Evolutionary conservation across 2,113 vertebrate species (phyloP).

Genomic region (Melanerpes aurifrons): DNA sequence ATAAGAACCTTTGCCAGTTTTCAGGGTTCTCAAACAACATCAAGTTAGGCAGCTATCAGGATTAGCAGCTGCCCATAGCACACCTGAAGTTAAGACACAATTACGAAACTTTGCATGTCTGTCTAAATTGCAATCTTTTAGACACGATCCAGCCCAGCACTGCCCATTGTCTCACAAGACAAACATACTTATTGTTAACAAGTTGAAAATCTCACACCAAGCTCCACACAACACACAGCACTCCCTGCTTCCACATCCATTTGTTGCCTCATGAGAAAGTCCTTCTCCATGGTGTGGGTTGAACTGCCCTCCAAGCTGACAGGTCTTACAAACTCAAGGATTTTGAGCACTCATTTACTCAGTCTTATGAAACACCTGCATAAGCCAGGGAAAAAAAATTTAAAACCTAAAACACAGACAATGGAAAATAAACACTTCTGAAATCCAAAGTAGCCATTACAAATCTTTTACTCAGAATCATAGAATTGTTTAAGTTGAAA

Average conservation of each 20-base stretch:
- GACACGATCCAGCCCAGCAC: background rate
- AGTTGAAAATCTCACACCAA: background rate
- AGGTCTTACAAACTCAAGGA: background rate
- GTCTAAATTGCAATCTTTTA: background rate
- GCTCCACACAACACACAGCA: background rate
- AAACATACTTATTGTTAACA: background rate
- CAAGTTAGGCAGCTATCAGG: background rate
- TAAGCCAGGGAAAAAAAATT: background rate
- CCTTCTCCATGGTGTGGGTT: background rate
- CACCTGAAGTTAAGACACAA: background rate
- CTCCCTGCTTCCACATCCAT: background rate
- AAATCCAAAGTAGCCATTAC: fast-evolving
- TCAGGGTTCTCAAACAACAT: background rate
- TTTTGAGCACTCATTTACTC: background rate
- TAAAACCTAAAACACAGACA: background rate
- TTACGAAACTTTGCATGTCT: background rate
- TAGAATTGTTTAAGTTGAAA: too few species aligned
- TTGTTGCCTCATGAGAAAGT: background rate
- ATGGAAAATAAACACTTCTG: background rate
- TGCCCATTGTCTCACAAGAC: background rate
- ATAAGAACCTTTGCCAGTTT: background rate
- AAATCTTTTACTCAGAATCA: background rate
- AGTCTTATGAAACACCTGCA: background rate
- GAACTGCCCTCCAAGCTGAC: background rate
- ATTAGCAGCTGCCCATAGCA: background rate